Conservation (phyloP, 2,113 vertebrate species). For the Puffinus mauretanicus region DNA sequence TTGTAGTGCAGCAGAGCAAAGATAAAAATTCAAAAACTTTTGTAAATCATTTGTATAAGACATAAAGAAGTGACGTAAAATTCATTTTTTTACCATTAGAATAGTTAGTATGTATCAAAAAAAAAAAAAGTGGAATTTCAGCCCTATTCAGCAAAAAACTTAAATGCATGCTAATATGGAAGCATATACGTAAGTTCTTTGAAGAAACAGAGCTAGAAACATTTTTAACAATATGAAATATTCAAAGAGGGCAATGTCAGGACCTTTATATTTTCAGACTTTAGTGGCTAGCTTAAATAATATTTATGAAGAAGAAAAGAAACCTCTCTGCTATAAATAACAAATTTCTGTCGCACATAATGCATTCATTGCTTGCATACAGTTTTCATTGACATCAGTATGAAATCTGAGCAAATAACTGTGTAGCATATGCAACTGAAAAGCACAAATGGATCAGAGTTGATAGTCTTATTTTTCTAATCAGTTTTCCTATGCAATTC, state of each 20-base stretch:
- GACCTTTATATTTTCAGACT: not conserved
- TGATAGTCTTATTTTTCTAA: conserved; percentile 12
- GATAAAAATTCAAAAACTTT: conserved; percentile 62
- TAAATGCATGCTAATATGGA: not conserved
- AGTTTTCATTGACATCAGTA: not conserved
- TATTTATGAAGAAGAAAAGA: conserved; percentile 1
- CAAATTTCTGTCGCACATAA: not conserved
- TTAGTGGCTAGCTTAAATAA: not conserved
- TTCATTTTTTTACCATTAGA: not conserved
- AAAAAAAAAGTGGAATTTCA: not conserved
- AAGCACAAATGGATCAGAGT: not conserved
- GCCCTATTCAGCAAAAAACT: not conserved
- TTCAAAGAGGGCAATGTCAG: not conserved
- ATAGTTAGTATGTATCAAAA: not conserved
- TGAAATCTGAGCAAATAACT: conserved; percentile 4
- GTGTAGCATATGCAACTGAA: not conserved
- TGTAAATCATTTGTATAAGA: conserved; percentile 50
- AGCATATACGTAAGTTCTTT: not conserved
- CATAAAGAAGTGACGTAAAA: conserved; percentile 33
- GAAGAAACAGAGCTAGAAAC: not conserved
- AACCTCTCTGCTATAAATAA: not conserved
- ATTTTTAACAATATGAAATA: not conserved
- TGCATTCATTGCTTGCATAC: not conserved
- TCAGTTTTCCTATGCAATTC: conserved; percentile 10
- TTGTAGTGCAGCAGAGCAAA: conserved; percentile 41